Base-by-base conservation (phyloP, 1,140 invertebrate species). In the Ruditapes philippinarum region DNA sequence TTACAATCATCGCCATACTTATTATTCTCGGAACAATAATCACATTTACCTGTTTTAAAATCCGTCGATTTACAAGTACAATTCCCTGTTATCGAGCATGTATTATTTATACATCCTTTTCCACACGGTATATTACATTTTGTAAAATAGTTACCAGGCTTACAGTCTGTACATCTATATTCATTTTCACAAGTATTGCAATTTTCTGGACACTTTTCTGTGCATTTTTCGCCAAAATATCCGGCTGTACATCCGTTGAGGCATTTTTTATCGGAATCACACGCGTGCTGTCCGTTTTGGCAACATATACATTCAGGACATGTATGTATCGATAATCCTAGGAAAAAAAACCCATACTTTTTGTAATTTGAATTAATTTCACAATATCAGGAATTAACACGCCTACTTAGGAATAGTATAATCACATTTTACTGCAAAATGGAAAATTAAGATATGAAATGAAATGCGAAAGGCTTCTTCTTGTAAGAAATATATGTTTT, bases 191-290 rank as follows among this genome's bases (percentile, higher is more conserved):
- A 62, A 9, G 19, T n/a, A 7, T 7, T n/a, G 25, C 57, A 62
- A n/a, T 19, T 7, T 1, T 9, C 7, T 7, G n/a, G 22, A 38
- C 83, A 85, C 14, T 3, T 0, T 12, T 36, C 4, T 19, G 49
- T 19, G 36, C 80, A 83, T 33, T 9, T 45, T 1, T 83, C 42
- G 11, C 80, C 80, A 31, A 28, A 83, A n/a, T 51, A 68, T 3
- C 80, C 80, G 0, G 7, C 28, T 17, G n/a, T 7, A 31, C 80
- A 83, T 5, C 22, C 31, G 0, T 51, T 11, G 4, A 22, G 68
- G 33, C 80, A 83, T 2, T 2, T 70, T 19, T 60, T 60, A 22
- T 33, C 42, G 22, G 17, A 17, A 40, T 70, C 7, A 70, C 68
- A 54, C 5, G 42, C 42, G 42, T 45, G 5, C 5, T 45, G 5